Evolutionary conservation across 1,140 invertebrate species (phyloP).

Genomic region (Sesamia nonagrioides): DNA sequence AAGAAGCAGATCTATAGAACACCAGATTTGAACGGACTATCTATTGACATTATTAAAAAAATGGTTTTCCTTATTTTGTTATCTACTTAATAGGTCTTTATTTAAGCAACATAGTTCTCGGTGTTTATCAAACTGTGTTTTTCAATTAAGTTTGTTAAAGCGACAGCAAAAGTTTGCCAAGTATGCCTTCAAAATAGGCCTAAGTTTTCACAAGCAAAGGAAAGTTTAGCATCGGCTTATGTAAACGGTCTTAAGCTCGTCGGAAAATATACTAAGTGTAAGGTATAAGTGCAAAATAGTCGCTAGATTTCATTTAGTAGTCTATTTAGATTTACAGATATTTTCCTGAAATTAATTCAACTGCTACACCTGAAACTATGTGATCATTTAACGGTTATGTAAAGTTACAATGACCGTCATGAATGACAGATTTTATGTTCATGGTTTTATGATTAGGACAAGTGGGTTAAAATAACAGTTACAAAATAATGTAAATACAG

Average conservation of each 20-base stretch:
- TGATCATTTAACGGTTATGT: slow-evolving; percentile 11
- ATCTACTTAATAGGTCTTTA: too few species aligned
- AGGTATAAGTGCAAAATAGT: background rate
- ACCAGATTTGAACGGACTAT: too few species aligned
- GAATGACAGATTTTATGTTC: background rate
- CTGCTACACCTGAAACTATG: slow-evolving; percentile 1
- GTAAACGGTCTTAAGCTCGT: background rate
- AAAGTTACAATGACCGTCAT: background rate
- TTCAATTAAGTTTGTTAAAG: too few species aligned
- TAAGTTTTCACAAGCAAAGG: background rate
- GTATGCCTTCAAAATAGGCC: background rate
- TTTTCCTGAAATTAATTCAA: background rate
- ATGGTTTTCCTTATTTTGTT: too few species aligned
- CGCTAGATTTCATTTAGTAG: background rate
- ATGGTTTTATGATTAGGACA: background rate
- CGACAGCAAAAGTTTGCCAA: background rate
- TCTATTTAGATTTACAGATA: background rate
- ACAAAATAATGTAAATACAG: background rate
- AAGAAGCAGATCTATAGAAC: too few species aligned
- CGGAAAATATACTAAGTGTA: background rate
- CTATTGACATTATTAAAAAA: too few species aligned
- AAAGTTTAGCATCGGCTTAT: background rate
- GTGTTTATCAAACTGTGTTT: too few species aligned
- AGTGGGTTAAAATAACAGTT: background rate
- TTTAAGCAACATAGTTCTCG: too few species aligned